phyloP scores from a whole-genome alignment of 92 coral and sea anemone species.

The Nematostella vectensis region DNA sequence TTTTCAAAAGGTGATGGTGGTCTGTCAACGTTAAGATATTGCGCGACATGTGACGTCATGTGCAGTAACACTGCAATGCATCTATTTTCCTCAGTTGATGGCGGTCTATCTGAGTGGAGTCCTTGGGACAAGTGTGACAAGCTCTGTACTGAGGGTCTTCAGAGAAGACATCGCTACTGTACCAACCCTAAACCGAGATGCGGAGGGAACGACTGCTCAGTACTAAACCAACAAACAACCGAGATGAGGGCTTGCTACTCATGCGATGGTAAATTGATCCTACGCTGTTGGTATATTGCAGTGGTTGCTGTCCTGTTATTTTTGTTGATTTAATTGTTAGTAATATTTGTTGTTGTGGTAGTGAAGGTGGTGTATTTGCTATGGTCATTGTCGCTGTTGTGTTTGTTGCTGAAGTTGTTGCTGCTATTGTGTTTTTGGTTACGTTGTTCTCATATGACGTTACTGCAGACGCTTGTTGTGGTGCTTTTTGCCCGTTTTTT shows the following conservation, averaged over 20 bases:
- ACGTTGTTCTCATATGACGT: too few species aligned
- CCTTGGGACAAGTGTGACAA: slow-evolving; percentile 54
- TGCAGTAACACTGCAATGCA: neutral
- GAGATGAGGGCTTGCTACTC: slow-evolving; percentile 40
- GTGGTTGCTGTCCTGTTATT: too few species aligned
- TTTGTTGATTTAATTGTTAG: too few species aligned
- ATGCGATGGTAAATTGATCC: slow-evolving; percentile 40
- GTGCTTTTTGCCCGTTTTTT: too few species aligned
- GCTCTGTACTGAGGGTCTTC: slow-evolving; percentile 38
- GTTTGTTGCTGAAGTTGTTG: too few species aligned
- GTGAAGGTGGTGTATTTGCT: too few species aligned
- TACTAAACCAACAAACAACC: slow-evolving; percentile 3
- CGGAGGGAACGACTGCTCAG: slow-evolving; percentile 47
- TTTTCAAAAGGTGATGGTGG: neutral
- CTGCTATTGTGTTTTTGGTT: too few species aligned
- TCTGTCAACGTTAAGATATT: neutral
- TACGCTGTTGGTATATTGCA: too few species aligned
- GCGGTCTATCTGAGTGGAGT: slow-evolving; percentile 56
- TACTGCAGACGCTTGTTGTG: too few species aligned
- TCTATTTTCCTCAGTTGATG: slow-evolving; percentile 36
- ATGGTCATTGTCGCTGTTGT: too few species aligned
- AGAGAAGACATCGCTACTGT: slow-evolving; percentile 35
- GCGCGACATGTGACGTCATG: neutral
- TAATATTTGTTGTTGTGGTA: too few species aligned
- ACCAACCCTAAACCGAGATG: slow-evolving; percentile 59